Conservation (phyloP, 1,140 invertebrate species). For the Apis cerana region DNA sequence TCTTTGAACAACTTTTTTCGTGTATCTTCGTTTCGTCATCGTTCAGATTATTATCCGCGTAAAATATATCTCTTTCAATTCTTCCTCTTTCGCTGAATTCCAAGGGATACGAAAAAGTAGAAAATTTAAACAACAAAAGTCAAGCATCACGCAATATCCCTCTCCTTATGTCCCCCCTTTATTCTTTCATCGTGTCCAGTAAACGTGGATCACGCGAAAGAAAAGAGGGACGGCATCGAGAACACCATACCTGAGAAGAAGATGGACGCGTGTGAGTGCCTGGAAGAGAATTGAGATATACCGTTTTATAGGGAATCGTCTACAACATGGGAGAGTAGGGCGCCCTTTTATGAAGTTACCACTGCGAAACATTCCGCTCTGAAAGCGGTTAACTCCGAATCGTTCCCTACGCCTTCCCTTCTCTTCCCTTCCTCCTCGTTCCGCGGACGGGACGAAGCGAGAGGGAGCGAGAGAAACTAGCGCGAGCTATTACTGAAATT, state of each 20-base stretch:
- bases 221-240: background rate
- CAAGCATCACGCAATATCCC: background rate
- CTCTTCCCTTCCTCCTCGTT: conserved; percentile 45
- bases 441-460: background rate
- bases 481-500: conserved; percentile 81
- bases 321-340: conserved; percentile 65
- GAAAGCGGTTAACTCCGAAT: conserved; percentile 70
- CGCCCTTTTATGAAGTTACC: conserved; percentile 77
- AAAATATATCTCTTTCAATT: too few species aligned
- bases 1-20: too few species aligned
- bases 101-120: too few species aligned
- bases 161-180: too few species aligned
- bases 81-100: too few species aligned
- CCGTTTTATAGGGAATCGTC: conserved; percentile 77
- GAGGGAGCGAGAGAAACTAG: conserved; percentile 52
- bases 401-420: conserved; percentile 42
- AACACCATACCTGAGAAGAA: conserved; percentile 54
- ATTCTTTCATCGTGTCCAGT: background rate
- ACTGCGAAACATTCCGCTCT: conserved; percentile 65
- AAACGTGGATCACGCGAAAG: background rate
- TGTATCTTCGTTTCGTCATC: too few species aligned
- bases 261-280: conserved; percentile 38
- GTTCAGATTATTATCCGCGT: too few species aligned
- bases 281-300: conserved; percentile 74
- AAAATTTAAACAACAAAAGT: too few species aligned